Percentiles rank a stretch among this genome's conserved stretches.
Conservation (phyloP, 92 coral and sea anemone species). For the Epizoanthus illoricatus region DNA sequence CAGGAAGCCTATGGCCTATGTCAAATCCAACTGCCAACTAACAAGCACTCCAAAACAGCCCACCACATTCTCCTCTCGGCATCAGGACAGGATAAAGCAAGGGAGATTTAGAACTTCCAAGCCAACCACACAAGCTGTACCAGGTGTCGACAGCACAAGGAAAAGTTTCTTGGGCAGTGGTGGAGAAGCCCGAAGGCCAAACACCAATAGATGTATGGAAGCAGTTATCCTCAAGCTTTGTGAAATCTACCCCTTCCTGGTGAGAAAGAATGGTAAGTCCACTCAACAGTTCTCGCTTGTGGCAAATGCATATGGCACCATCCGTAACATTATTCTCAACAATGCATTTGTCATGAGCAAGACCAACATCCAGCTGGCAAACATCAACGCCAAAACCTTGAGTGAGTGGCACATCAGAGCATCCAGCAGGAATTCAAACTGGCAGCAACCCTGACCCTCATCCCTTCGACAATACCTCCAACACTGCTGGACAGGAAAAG, state of each 20-base stretch:
- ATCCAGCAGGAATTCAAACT: not conserved
- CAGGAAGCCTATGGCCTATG: no score
- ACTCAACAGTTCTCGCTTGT: no score
- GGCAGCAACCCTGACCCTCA: not conserved
- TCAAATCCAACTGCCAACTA: no score
- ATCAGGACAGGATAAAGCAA: constrained; percentile 1
- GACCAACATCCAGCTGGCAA: constrained; percentile 36
- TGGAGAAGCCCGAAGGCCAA: constrained; percentile 1
- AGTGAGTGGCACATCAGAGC: constrained; percentile 20
- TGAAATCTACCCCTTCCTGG: no score
- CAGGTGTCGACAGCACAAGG: not conserved
- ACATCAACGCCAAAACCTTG: constrained; percentile 29
- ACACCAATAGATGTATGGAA: not conserved
- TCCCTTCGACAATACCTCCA: not conserved
- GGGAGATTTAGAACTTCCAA: not conserved
- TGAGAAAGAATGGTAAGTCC: no score
- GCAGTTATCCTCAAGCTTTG: no score
- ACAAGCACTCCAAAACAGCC: not conserved
- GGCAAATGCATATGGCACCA: no score
- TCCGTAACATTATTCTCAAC: not conserved
- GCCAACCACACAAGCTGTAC: not conserved
- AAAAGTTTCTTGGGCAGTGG: constrained; percentile 19
- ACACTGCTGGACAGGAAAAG: constrained; percentile 37
- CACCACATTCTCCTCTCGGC: constrained; percentile 11
- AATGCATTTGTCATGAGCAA: constrained; percentile 2